phyloP scores from a whole-genome alignment of 2,113 vertebrate species.

The Bothrops jararaca region DNA sequence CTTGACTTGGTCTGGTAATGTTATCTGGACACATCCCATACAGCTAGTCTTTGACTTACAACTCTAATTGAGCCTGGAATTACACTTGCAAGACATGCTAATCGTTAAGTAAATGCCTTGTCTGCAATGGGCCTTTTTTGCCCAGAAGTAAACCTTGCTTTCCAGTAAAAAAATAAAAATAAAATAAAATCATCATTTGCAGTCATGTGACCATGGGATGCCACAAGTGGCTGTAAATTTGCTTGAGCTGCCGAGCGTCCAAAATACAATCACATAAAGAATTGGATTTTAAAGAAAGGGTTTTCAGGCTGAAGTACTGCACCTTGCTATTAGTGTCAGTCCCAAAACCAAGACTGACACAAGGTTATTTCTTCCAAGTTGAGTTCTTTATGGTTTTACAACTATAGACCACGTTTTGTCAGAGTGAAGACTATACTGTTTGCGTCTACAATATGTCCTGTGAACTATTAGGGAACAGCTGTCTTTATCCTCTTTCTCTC shows the following conservation, averaged over 20 bases:
- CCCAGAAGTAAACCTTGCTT: no score
- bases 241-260: no score
- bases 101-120: no score
- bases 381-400: background rate
- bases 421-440: background rate
- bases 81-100: no score
- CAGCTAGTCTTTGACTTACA: no score
- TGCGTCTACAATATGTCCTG: background rate
- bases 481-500: background rate
- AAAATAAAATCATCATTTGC: no score
- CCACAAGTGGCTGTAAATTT: no score
- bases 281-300: background rate
- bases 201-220: no score
- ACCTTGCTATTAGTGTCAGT: background rate
- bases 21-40: background rate
- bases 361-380: background rate
- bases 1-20: background rate
- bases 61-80: no score
- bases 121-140: no score
- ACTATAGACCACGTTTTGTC: background rate
- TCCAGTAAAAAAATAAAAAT: no score
- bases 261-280: no score
- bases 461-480: background rate
- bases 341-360: background rate
- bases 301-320: background rate